Conservation (phyloP, 2,113 vertebrate species). For the Rana temporaria region DNA sequence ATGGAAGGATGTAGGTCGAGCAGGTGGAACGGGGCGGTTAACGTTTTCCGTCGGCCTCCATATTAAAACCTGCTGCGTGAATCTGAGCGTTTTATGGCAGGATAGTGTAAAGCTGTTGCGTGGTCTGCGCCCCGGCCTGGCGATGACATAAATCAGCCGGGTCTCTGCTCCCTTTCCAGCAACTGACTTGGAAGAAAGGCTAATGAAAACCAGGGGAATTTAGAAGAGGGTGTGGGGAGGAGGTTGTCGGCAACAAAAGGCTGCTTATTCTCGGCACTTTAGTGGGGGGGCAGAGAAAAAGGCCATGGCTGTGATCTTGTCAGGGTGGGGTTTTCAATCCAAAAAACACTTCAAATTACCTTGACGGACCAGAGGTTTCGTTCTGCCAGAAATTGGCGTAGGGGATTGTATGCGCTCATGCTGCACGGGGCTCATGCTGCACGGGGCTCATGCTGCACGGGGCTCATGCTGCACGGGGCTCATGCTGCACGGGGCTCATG, state of each 20-base stretch:
- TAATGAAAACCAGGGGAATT: constrained; percentile 54
- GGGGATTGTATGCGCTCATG: background rate
- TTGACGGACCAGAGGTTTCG: background rate
- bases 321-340: constrained; percentile 63
- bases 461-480: background rate
- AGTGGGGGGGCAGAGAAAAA: constrained; percentile 51
- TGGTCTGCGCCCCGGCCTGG: background rate
- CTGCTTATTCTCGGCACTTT: constrained; percentile 52
- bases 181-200: constrained; percentile 53
- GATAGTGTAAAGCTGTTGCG: background rate
- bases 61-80: background rate
- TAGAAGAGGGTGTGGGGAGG: constrained; percentile 28
- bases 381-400: background rate
- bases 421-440: background rate
- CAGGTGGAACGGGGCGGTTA: background rate
- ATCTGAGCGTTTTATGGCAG: background rate
- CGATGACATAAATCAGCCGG: constrained; percentile 15
- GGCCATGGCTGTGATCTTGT: constrained; percentile 34
- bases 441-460: background rate
- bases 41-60: background rate
- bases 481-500: background rate
- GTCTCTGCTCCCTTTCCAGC: background rate
- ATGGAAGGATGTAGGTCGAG: background rate
- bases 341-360: constrained; percentile 67
- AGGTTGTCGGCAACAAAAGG: constrained; percentile 58